Evolutionary conservation across 2,797 vertebrate genomes (phyloP).

Genomic region (Lepus townsendii): DNA sequence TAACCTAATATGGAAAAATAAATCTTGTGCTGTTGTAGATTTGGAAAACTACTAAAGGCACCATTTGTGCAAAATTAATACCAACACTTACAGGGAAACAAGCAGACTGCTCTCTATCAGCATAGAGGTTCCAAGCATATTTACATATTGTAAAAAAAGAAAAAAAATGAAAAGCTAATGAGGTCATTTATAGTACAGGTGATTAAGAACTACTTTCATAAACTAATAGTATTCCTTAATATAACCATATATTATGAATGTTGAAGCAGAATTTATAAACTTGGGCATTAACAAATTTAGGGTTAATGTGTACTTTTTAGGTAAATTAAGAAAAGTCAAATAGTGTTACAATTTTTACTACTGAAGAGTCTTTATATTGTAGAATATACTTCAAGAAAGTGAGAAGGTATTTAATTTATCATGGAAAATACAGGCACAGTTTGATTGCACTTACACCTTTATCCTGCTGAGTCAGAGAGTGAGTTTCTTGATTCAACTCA

Average conservation of each 20-base stretch:
- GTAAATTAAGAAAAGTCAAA: not conserved
- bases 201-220: conserved; percentile 9
- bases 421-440: not conserved
- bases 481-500: not conserved
- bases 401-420: not conserved
- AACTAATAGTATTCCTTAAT: not conserved
- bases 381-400: not conserved
- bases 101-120: not conserved
- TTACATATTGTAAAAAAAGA: not conserved
- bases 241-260: not conserved
- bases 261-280: conserved; percentile 38
- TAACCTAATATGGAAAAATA: not conserved
- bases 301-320: not conserved
- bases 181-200: conserved; percentile 33
- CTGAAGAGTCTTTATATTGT: not conserved
- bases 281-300: not conserved
- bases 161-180: not conserved
- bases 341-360: not conserved
- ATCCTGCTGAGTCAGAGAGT: not conserved
- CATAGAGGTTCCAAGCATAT: not conserved
- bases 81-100: not conserved
- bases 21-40: not conserved
- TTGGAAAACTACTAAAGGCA: not conserved
- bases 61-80: not conserved
- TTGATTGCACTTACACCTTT: not conserved